phyloP scores from a whole-genome alignment of 2,797 vertebrate genomes.

The Sebastes glaucus region DNA sequence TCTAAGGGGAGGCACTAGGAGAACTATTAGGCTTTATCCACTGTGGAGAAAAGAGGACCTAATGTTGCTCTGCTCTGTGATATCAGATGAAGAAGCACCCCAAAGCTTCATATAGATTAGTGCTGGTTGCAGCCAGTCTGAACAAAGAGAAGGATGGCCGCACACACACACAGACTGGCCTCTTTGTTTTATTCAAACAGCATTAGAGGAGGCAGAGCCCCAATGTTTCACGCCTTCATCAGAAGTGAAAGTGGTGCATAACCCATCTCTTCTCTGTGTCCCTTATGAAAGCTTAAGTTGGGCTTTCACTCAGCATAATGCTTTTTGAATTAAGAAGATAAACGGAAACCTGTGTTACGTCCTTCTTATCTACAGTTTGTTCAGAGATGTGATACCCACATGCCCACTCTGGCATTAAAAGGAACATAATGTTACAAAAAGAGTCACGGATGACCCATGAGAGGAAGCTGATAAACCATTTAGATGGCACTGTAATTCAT shows the following conservation, averaged over 20 bases:
- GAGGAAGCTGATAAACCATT: not conserved
- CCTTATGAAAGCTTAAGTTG: not conserved
- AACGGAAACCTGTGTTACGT: not conserved
- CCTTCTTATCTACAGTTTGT: not conserved
- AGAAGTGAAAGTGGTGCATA: slow-evolving; percentile 4
- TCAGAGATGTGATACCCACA: not conserved
- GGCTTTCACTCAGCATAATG: slow-evolving; percentile 3
- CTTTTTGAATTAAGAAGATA: not conserved
- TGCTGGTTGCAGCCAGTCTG: slow-evolving; percentile 9
- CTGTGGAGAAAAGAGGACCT: not conserved
- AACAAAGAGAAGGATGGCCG: slow-evolving; percentile 57
- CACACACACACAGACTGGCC: slow-evolving; percentile 14
- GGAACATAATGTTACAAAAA: not conserved
- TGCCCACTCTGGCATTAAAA: not conserved
- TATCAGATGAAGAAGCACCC: not conserved
- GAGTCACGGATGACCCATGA: not conserved
- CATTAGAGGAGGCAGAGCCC: not conserved
- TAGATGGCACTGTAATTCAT: not conserved
- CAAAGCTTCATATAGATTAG: not conserved
- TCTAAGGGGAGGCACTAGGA: not conserved
- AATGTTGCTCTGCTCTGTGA: not conserved
- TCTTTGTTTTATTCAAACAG: slow-evolving; percentile 13
- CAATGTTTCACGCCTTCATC: not conserved
- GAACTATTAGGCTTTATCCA: not conserved
- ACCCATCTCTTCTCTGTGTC: not conserved